Evolutionary conservation across 2,113 vertebrate species (phyloP).

Genomic region (Hiodon tergisus): DNA sequence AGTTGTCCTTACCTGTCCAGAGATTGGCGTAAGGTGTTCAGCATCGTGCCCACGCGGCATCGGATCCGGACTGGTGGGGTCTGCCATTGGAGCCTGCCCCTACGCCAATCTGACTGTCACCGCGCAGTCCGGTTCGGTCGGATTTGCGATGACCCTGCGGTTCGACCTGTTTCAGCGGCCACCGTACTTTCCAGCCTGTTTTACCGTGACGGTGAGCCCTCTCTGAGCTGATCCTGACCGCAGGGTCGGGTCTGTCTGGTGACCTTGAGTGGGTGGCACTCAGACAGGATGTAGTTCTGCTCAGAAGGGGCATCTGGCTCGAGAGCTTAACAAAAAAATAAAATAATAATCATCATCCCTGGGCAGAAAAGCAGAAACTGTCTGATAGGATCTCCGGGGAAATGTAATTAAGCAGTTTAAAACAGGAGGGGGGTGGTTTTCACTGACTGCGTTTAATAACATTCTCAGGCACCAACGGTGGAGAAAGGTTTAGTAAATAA

Average conservation of each 20-base stretch:
- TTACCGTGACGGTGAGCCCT: too few relatives aligned
- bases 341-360: neutral
- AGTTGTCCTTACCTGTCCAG: neutral
- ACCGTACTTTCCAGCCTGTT: too few relatives aligned
- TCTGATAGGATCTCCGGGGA: neutral
- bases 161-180: too few relatives aligned
- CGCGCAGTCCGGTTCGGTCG: too few relatives aligned
- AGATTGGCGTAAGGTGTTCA: too few relatives aligned
- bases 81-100: too few relatives aligned
- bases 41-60: too few relatives aligned
- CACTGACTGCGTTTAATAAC: neutral
- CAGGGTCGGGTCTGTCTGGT: neutral
- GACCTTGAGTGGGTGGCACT: conserved; percentile 6
- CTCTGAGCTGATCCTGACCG: too few relatives aligned
- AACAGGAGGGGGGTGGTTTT: neutral
- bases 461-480: neutral
- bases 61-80: too few relatives aligned
- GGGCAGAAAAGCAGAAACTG: neutral
- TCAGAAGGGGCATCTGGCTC: conserved; percentile 9
- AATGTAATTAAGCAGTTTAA: neutral
- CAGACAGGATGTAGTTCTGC: conserved; percentile 1
- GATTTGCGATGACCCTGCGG: too few relatives aligned
- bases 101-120: too few relatives aligned
- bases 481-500: neutral
- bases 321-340: conserved; percentile 1